Evolutionary conservation across 2,113 vertebrate genomes (phyloP).

Genomic region (Coreoperca whiteheadi): DNA sequence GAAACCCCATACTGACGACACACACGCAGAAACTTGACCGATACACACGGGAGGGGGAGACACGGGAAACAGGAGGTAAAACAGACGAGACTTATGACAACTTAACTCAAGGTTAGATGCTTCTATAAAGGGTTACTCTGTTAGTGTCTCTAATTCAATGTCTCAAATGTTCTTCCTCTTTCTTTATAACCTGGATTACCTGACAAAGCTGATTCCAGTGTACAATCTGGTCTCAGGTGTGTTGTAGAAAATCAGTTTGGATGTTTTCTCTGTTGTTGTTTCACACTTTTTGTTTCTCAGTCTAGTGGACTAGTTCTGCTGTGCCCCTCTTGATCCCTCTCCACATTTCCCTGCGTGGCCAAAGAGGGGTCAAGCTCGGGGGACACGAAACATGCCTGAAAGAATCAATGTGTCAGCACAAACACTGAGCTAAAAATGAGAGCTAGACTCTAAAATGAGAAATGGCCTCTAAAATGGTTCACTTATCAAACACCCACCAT

Average conservation of each 20-base stretch:
- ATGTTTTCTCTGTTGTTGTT: neutral
- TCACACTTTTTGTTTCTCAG: neutral
- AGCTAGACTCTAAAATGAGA: neutral
- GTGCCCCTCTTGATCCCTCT: constrained; percentile 8
- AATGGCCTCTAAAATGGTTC: constrained; percentile 9
- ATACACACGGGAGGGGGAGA: too few species aligned
- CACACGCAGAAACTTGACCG: too few species aligned
- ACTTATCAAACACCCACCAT: neutral
- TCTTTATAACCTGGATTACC: neutral
- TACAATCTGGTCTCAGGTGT: neutral
- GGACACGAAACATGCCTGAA: constrained; percentile 15
- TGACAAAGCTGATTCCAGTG: neutral
- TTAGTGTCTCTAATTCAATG: neutral
- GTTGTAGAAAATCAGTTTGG: neutral
- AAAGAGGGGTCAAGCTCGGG: constrained; percentile 7
- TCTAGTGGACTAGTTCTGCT: neutral
- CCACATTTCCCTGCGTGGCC: neutral
- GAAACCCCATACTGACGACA: too few species aligned
- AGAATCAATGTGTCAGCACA: constrained; percentile 34
- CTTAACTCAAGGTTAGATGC: neutral
- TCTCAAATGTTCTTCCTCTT: neutral
- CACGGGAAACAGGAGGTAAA: too few species aligned
- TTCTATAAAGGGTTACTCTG: neutral
- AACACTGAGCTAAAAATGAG: constrained; percentile 26
- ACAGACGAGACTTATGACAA: too few species aligned